A percentile compares a stretch with the other conserved stretches of the same genome.
Evolutionary conservation across 2,888 invertebrate genomes (phyloP).

Genomic region (Andricus quercusramuli): DNA sequence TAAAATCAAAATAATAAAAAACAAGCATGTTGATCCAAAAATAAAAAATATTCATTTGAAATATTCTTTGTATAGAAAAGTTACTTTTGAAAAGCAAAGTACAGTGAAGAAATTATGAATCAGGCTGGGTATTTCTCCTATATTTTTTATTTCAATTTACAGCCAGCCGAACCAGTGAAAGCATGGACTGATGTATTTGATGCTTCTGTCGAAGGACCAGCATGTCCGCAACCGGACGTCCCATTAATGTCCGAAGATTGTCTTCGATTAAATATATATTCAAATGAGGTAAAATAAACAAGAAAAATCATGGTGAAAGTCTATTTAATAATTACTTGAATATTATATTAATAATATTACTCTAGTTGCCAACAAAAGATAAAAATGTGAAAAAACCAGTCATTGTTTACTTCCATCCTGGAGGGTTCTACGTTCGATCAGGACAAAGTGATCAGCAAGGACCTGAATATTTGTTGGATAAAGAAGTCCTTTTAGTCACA

Average conservation of each 20-base stretch:
- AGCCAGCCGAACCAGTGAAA: conserved; percentile 80
- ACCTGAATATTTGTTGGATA: conserved; percentile 69
- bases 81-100: too few relatives aligned
- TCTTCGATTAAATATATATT: conserved; percentile 83
- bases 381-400: conserved; percentile 79
- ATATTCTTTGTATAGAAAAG: too few relatives aligned
- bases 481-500: conserved; percentile 72
- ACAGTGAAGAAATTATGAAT: too few relatives aligned
- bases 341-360: not conserved
- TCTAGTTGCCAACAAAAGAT: conserved; percentile 18
- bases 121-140: not conserved
- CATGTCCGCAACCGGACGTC: conserved; percentile 79
- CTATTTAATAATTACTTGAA: too few relatives aligned
- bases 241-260: conserved; percentile 82
- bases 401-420: conserved; percentile 85
- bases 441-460: conserved; percentile 80
- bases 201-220: conserved; percentile 81
- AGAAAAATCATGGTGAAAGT: not conserved
- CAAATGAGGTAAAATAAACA: conserved; percentile 73
- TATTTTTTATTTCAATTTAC: conserved; percentile 37
- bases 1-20: too few relatives aligned
- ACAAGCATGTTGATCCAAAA: too few relatives aligned
- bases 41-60: too few relatives aligned
- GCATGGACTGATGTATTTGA: conserved; percentile 80
- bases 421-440: conserved; percentile 83